A percentile compares a stretch with the other conserved stretches of the same genome.
Evolutionary conservation across 1,140 invertebrate genomes (phyloP).

Genomic region (Calliphora vicina): DNA sequence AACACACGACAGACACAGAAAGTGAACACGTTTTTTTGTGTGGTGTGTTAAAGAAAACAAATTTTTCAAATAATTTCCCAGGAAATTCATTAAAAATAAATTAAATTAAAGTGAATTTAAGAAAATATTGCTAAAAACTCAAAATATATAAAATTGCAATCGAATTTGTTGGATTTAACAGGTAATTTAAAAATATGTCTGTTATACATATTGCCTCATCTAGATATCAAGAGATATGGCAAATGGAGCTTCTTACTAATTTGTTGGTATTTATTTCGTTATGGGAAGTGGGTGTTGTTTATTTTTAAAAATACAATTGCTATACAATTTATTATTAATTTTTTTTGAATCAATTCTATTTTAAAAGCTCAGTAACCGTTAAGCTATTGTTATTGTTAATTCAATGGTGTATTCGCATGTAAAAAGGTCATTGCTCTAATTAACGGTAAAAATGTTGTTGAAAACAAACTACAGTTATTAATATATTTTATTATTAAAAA

Average conservation of each 20-base stretch:
- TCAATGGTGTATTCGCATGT: background rate
- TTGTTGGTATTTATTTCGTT: background rate
- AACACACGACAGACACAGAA: constrained; percentile 3
- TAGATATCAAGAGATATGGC: background rate
- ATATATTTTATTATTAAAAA: too few species aligned
- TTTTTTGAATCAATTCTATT: too few species aligned
- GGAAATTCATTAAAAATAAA: background rate
- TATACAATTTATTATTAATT: background rate
- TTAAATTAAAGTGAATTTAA: background rate
- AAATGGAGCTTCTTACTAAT: background rate
- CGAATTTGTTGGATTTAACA: background rate
- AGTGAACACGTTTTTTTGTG: constrained; percentile 28
- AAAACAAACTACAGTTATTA: too few species aligned
- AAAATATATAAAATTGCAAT: background rate
- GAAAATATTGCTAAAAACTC: background rate
- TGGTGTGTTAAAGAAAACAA: background rate
- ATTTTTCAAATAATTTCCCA: background rate
- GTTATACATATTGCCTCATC: background rate
- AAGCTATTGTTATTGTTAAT: background rate
- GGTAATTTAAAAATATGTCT: background rate
- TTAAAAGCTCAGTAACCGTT: background rate
- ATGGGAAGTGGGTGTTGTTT: background rate
- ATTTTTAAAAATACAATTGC: background rate
- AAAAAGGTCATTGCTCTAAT: background rate
- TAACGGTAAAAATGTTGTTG: too few species aligned